phyloP scores from a whole-genome alignment of 64 coral and sea anemone genomes.

The Stichodactyla helianthus region DNA sequence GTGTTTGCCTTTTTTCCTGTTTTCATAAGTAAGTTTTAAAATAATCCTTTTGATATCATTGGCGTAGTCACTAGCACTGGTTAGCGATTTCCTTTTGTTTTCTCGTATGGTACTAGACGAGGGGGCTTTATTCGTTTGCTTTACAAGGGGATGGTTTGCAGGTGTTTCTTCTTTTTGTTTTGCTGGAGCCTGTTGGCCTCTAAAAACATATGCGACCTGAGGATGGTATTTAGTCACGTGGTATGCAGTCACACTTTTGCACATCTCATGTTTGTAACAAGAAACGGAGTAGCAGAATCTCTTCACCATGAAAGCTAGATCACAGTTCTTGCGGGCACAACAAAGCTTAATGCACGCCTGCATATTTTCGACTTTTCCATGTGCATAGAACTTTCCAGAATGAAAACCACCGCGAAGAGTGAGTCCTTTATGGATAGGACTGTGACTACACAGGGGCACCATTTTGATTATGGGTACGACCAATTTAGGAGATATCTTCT shows the following conservation, averaged over 20 bases:
- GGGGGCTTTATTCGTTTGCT: too few relatives aligned
- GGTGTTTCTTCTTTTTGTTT: not conserved
- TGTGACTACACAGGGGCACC: constrained; percentile 80
- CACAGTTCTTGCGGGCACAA: constrained; percentile 60
- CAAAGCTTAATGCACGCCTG: constrained; percentile 76
- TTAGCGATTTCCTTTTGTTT: not conserved
- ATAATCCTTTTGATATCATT: not conserved
- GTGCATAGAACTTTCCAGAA: constrained; percentile 65
- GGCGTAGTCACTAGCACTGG: not conserved
- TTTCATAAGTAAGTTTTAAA: not conserved
- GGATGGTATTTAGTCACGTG: constrained; percentile 49
- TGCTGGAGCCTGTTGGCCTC: constrained; percentile 17
- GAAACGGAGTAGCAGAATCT: constrained; percentile 72
- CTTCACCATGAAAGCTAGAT: constrained; percentile 76
- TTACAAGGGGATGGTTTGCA: not conserved
- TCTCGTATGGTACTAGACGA: not conserved
- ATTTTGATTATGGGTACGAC: constrained; percentile 74
- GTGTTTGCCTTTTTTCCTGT: not conserved
- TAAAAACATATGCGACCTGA: constrained; percentile 38
- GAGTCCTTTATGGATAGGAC: constrained; percentile 56
- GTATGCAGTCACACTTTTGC: constrained; percentile 28
- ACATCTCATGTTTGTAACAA: constrained; percentile 49
- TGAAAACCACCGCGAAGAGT: constrained; percentile 72
- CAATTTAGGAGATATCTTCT: not conserved
- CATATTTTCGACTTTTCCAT: constrained; percentile 72